These are phyloP conservation scores for Nerophis ophidion DNA, from an alignment of 2,113 vertebrate genomes.

Conservation along the genomic window DNA sequence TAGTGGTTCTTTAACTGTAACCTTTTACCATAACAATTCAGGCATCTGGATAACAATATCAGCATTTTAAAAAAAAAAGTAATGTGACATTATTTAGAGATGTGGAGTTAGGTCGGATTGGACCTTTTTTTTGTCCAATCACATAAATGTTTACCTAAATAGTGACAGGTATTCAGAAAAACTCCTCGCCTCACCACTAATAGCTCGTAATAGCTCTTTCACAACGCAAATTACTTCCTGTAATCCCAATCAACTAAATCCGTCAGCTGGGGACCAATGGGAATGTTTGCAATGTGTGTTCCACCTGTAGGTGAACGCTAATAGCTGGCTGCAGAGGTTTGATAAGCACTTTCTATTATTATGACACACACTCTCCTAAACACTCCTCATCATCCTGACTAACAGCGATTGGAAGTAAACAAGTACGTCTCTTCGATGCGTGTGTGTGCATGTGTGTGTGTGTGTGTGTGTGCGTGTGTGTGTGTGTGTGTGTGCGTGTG, in stretches of 20 bases:
- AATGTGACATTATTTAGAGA: too few relatives aligned
- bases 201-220: too few relatives aligned
- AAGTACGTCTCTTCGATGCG: slow-evolving; percentile 19
- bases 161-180: neutral
- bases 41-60: too few relatives aligned
- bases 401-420: slow-evolving; percentile 54
- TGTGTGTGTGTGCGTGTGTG: neutral
- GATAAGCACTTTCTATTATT: slow-evolving; percentile 71
- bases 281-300: slow-evolving; percentile 31
- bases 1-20: too few relatives aligned
- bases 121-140: neutral
- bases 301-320: slow-evolving; percentile 58
- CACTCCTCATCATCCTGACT: slow-evolving; percentile 27
- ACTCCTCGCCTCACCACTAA: neutral
- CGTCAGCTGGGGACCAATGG: slow-evolving; percentile 32
- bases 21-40: too few relatives aligned
- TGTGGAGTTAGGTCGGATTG: neutral
- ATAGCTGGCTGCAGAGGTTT: slow-evolving; percentile 55
- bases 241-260: slow-evolving; percentile 55
- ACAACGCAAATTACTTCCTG: slow-evolving; percentile 28
- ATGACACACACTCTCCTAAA: slow-evolving; percentile 14
- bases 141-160: neutral
- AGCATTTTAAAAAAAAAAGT: too few relatives aligned
- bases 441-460: slow-evolving; percentile 10
- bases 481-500: neutral